phyloP scores from a whole-genome alignment of 2,113 vertebrate genomes.

The Chamaea fasciata region DNA sequence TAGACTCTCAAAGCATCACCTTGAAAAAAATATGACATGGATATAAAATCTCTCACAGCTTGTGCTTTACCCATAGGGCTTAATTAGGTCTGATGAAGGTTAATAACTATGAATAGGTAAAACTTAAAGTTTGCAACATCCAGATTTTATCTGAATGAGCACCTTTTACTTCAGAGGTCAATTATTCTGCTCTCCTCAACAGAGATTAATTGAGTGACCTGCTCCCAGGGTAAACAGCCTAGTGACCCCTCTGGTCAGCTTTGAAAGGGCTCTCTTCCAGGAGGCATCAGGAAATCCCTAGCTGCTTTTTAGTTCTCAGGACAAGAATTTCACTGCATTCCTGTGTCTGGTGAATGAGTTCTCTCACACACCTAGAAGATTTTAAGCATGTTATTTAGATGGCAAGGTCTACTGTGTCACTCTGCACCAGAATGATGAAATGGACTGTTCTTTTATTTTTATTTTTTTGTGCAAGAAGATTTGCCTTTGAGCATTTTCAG shows the following conservation, averaged over 20 bases:
- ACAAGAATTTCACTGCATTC: background rate
- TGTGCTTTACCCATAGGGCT: background rate
- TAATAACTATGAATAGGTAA: constrained; percentile 14
- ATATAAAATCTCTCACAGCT: background rate
- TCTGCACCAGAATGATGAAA: background rate
- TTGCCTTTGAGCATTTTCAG: background rate
- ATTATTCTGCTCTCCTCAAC: background rate
- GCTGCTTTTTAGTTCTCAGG: background rate
- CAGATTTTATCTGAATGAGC: background rate
- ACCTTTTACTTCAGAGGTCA: background rate
- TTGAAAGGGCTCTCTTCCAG: background rate
- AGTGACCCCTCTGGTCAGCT: background rate
- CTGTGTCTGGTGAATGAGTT: background rate
- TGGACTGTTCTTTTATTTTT: background rate
- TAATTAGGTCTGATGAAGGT: constrained; percentile 22
- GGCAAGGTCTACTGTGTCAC: background rate
- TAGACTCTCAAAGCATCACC: background rate
- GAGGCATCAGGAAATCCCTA: background rate
- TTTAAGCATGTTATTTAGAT: background rate
- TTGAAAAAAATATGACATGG: background rate
- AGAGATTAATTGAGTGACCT: background rate
- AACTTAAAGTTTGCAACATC: background rate
- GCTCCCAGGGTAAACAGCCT: background rate
- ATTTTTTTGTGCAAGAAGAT: background rate
- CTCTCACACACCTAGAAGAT: background rate